These are phyloP conservation scores for Caracal caracal DNA, from an alignment of 2,113 vertebrate genomes.

Conservation along the genomic window DNA sequence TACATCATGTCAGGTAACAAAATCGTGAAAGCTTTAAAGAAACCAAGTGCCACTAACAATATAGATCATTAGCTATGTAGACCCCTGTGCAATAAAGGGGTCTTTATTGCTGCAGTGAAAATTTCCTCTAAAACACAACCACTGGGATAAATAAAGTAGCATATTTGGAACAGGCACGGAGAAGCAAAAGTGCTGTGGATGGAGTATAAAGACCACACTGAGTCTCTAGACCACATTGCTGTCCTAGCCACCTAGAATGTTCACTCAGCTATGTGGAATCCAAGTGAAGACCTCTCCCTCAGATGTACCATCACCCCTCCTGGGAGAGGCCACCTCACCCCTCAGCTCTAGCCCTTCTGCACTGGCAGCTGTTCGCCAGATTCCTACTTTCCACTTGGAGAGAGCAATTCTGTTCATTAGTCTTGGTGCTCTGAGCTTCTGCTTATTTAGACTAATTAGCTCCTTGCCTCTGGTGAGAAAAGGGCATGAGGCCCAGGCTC, in stretches of 20 bases:
- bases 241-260: not conserved
- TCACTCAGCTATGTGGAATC: not conserved
- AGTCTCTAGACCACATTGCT: not conserved
- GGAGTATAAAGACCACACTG: not conserved
- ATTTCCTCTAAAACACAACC: slow-evolving; percentile 11
- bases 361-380: not conserved
- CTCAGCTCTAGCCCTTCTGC: not conserved
- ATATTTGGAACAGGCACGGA: too few relatives aligned
- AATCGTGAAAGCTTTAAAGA: not conserved
- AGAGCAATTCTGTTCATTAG: slow-evolving; percentile 48
- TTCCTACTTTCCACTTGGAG: slow-evolving; percentile 31
- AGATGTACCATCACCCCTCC: not conserved
- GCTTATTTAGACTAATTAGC: slow-evolving; percentile 60
- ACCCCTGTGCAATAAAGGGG: not conserved
- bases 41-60: not conserved
- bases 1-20: not conserved
- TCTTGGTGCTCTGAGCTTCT: slow-evolving; percentile 50
- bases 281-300: not conserved
- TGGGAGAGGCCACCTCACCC: fast-evolving
- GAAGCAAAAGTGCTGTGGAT: not conserved
- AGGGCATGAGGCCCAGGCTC: not conserved
- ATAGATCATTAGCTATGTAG: slow-evolving; percentile 8
- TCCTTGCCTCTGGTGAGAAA: slow-evolving; percentile 41
- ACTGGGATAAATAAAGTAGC: not conserved
- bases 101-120: not conserved